These are phyloP conservation scores for Episyrphus balteatus DNA, from an alignment of 1,140 invertebrate genomes.

Conservation along the genomic window DNA sequence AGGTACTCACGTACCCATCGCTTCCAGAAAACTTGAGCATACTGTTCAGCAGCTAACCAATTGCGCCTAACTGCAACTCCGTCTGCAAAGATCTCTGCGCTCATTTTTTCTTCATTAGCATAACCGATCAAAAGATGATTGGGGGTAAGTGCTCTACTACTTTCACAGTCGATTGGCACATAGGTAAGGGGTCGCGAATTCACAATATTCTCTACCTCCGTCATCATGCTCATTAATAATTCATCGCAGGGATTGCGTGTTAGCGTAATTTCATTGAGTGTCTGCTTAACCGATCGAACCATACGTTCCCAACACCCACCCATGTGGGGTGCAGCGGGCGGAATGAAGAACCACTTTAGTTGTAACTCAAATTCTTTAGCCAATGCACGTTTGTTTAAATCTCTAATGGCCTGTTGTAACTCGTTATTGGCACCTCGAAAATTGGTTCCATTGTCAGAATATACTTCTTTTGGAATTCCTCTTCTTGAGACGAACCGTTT, in stretches of 20 bases:
- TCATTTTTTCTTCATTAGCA: neutral
- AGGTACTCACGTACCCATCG: too few relatives aligned
- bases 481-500: neutral
- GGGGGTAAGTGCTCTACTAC: constrained; percentile 14
- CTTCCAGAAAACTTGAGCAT: too few relatives aligned
- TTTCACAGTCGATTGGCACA: constrained; percentile 11
- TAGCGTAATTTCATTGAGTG: constrained; percentile 1
- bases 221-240: constrained; percentile 5
- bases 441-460: neutral
- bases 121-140: constrained; percentile 27
- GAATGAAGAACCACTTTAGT: constrained; percentile 2
- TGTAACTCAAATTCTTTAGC: neutral
- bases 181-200: constrained; percentile 19
- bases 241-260: constrained; percentile 1
- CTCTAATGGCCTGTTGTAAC: neutral
- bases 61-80: neutral
- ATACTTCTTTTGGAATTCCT: neutral
- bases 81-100: too few relatives aligned
- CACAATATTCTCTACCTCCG: constrained; percentile 7
- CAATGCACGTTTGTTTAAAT: neutral
- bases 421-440: neutral
- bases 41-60: neutral
- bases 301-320: constrained; percentile 14
- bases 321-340: constrained; percentile 7
- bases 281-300: constrained; percentile 10